Base-by-base conservation (phyloP, 1,140 invertebrate genomes). In the Harpegnathos saltator region DNA sequence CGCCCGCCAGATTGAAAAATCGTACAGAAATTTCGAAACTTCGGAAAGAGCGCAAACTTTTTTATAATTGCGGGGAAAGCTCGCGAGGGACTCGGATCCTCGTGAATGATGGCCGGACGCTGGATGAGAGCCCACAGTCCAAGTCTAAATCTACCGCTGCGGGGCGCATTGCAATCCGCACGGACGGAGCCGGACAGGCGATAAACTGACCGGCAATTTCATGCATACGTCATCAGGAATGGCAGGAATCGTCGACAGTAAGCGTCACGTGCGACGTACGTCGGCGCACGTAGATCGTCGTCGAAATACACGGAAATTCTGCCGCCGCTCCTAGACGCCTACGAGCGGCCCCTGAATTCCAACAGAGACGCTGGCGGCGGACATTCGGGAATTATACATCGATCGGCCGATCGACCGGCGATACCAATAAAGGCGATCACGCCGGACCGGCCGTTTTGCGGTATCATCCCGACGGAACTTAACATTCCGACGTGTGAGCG, bases 161-260 rank as follows among this genome's bases (percentile, higher is more conserved):
- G 58, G 33, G 29, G 29, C 52, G 17, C 29, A 75, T 80, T 69
- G 54, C 85, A 80, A 84, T 87, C 78, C 48, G 68, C 82, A 86
- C 73, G 68, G 66, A 68, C 59, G 71, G 17, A 50, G 48, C 33
- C 59, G 52, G 12, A 19, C 73, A 73, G 12, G 29, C 73, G 81
- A 84, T 77, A 87, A 87, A 88, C 82, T 78, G 84, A 58, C 65
- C 69, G 33, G 82, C 85, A 82, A 84, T 88, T 88, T 87, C 86
- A 85, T 88, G 85, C 85, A 88, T 88, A 87, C 75, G 85, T 88
- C 85, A 88, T 88, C 75, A 33, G 78, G 73, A 83, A 85, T 48
- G 77, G 75, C 48, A 52, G 71, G 74, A 83, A 59, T 81, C 66
- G 87, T 88, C 56, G 77, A 17, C 17, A 58, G 54, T 50, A 77